Evolutionary conservation across 2,888 invertebrate species (phyloP).

Genomic region (Electrophaes corylata): DNA sequence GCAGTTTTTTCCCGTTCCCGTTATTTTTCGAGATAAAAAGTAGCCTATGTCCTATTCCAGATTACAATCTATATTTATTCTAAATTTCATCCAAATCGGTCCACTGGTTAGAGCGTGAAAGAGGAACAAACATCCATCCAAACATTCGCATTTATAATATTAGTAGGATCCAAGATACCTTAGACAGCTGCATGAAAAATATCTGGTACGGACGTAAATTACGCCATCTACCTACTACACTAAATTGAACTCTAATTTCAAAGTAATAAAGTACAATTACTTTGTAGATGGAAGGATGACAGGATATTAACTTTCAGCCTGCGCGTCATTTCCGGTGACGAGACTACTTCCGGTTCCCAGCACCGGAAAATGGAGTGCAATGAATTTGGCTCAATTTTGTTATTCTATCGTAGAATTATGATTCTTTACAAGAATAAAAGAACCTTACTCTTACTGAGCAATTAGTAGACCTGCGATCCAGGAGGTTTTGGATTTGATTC

Average conservation of each 20-base stretch:
- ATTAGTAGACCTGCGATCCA: too few relatives aligned
- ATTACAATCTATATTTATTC: too few relatives aligned
- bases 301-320: slow-evolving; percentile 67
- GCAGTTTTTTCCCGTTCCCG: too few relatives aligned
- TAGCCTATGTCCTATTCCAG: too few relatives aligned
- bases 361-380: slow-evolving; percentile 28
- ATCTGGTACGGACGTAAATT: neutral
- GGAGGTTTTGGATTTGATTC: too few relatives aligned
- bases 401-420: slow-evolving; percentile 1
- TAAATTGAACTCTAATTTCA: neutral
- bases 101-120: too few relatives aligned
- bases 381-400: slow-evolving; percentile 24
- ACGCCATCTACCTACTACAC: neutral
- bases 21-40: too few relatives aligned
- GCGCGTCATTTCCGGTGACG: slow-evolving; percentile 68
- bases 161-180: too few relatives aligned
- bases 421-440: neutral
- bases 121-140: too few relatives aligned
- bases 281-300: slow-evolving; percentile 23
- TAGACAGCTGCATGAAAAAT: neutral
- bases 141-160: too few relatives aligned
- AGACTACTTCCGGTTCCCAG: slow-evolving; percentile 67
- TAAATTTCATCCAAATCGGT: too few relatives aligned
- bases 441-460: too few relatives aligned
- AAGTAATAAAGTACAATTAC: slow-evolving; percentile 9